Conservation (phyloP, 2,888 invertebrate species). For the Nomada fucata region DNA sequence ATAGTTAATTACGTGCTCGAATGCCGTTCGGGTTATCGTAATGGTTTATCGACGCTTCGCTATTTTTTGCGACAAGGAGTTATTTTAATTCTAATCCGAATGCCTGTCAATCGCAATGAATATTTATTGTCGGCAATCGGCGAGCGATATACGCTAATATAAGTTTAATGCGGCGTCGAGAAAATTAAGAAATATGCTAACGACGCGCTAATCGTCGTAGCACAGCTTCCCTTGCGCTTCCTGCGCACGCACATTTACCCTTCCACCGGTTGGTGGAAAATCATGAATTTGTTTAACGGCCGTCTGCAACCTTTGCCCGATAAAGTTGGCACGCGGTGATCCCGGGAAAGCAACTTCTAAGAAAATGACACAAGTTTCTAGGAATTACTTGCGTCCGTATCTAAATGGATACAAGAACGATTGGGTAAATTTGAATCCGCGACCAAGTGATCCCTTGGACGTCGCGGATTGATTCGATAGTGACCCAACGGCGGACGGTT, state of each 20-base stretch:
- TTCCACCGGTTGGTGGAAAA: too few species aligned
- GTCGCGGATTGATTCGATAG: conserved; percentile 39
- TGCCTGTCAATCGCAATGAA: conserved; percentile 41
- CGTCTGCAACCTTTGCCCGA: conserved; percentile 14
- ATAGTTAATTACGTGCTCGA: conserved; percentile 15
- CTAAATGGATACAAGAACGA: background rate
- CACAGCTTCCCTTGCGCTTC: too few species aligned
- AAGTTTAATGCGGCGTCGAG: background rate
- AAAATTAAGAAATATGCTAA: background rate
- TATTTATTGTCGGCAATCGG: conserved; percentile 4
- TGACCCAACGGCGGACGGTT: conserved; percentile 31
- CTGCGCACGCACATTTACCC: too few species aligned
- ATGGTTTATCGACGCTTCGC: conserved; percentile 26
- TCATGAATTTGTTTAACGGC: too few species aligned
- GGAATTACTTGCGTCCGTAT: background rate
- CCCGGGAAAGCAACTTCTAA: background rate
- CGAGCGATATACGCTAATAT: conserved; percentile 19
- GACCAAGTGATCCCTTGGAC: background rate
- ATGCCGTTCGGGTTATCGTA: conserved; percentile 46
- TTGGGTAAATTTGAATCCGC: too few species aligned
- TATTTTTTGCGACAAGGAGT: conserved; percentile 42
- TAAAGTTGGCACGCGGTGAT: conserved; percentile 13
- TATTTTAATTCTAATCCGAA: conserved; percentile 31
- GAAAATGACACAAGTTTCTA: conserved; percentile 19
- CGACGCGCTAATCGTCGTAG: too few species aligned